phyloP scores from a whole-genome alignment of 2,797 vertebrate species.

The Anguilla megastoma region DNA sequence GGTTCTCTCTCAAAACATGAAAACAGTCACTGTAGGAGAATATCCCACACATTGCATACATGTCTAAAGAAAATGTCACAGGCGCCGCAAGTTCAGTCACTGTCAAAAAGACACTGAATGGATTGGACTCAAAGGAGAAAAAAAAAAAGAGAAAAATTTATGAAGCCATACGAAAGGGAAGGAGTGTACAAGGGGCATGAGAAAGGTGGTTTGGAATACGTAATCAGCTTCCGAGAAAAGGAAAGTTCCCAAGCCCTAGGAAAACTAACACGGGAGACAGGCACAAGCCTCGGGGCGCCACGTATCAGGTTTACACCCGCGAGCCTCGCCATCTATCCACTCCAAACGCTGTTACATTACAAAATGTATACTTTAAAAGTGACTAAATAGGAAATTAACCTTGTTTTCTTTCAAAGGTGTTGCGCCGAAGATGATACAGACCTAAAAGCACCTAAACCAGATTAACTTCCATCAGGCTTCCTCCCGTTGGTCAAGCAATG shows the following conservation, averaged over 20 bases:
- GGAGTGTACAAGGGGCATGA: background rate
- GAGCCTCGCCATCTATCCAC: background rate
- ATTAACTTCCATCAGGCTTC: conserved; percentile 26
- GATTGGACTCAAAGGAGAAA: background rate
- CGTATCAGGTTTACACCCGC: background rate
- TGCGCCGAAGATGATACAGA: conserved; percentile 12
- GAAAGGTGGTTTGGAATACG: conserved; percentile 9
- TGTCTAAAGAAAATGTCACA: conserved; percentile 13
- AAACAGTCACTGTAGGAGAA: background rate
- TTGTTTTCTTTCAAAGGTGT: conserved; percentile 36
- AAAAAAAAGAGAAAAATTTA: background rate
- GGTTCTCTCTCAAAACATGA: background rate
- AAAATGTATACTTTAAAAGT: conserved; percentile 16
- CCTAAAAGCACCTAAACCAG: conserved; percentile 30
- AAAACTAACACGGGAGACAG: background rate
- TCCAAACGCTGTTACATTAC: background rate
- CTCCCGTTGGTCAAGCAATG: background rate
- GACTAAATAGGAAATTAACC: conserved; percentile 31
- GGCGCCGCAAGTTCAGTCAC: background rate
- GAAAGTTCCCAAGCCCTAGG: background rate
- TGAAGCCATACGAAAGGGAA: conserved; percentile 22
- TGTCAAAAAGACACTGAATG: background rate
- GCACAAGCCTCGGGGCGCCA: background rate
- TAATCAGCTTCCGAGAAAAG: conserved; percentile 15
- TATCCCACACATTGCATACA: background rate